A percentile compares a stretch with the other conserved stretches of the same genome.
phyloP scores from a whole-genome alignment of 2,113 vertebrate species.

The Gnathonemus longibarbis region DNA sequence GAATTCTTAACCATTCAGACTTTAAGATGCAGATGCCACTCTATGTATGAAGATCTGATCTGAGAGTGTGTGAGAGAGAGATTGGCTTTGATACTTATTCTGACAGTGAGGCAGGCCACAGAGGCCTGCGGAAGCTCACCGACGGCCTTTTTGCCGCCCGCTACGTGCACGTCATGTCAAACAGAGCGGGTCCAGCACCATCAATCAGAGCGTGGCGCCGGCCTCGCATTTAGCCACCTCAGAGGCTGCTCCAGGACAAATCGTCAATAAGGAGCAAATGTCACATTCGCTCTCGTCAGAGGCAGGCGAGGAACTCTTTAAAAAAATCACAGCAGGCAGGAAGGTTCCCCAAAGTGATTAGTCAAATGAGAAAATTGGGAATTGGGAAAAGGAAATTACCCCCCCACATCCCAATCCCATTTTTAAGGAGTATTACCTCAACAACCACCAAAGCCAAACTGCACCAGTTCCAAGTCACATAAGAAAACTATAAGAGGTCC shows the following conservation, averaged over 20 bases:
- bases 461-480: too few species aligned
- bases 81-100: slow-evolving; percentile 29
- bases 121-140: slow-evolving; percentile 38
- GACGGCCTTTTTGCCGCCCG: slow-evolving; percentile 49
- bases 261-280: slow-evolving; percentile 59
- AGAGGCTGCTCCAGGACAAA: slow-evolving; percentile 51
- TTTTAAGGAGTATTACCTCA: background rate
- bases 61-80: slow-evolving; percentile 22
- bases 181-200: slow-evolving; percentile 46
- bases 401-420: background rate
- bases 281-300: slow-evolving; percentile 42
- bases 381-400: background rate
- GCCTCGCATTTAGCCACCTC: slow-evolving; percentile 39
- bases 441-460: background rate
- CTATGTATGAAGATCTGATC: slow-evolving; percentile 25
- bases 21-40: slow-evolving; percentile 19
- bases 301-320: slow-evolving; percentile 35
- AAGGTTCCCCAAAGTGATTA: slow-evolving; percentile 1
- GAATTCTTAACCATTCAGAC: slow-evolving; percentile 11
- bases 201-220: slow-evolving; percentile 52
- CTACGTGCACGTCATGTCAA: slow-evolving; percentile 58
- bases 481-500: background rate
- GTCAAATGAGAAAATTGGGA: slow-evolving; percentile 1
- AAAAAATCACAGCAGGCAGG: slow-evolving; percentile 22
- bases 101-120: slow-evolving; percentile 46